These are phyloP conservation scores for Serrognathus titanus DNA, from an alignment of 2,888 invertebrate species.

Conservation along the genomic window DNA sequence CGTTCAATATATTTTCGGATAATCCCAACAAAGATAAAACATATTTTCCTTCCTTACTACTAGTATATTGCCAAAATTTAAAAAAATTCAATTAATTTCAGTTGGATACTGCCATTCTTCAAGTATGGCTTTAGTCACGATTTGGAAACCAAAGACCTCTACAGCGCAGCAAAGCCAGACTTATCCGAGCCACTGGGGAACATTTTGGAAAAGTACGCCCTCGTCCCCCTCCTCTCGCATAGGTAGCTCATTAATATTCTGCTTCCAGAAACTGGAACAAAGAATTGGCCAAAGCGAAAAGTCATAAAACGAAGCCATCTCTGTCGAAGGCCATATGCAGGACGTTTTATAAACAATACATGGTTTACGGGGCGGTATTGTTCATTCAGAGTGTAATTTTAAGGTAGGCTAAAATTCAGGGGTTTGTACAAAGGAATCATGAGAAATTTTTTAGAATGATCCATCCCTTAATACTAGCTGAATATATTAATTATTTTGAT, in stretches of 20 bases:
- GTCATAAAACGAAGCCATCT: conserved; percentile 56
- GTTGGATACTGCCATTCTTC: conserved; percentile 67
- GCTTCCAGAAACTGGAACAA: conserved; percentile 56
- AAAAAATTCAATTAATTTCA: conserved; percentile 38
- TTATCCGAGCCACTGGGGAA: conserved; percentile 64
- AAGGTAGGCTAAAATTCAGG: conserved; percentile 50
- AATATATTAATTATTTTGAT: conserved; percentile 63
- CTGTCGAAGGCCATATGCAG: conserved; percentile 58
- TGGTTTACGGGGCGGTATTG: conserved; percentile 57
- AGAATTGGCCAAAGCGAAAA: conserved; percentile 53
- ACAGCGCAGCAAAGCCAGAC: conserved; percentile 60
- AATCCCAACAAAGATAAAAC: too few relatives aligned
- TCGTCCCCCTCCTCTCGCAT: background rate
- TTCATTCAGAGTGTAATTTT: conserved; percentile 57
- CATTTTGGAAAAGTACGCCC: conserved; percentile 56
- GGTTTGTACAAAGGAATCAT: background rate
- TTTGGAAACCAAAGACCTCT: conserved; percentile 63
- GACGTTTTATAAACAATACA: conserved; percentile 60
- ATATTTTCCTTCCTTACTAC: too few relatives aligned
- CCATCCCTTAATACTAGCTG: conserved; percentile 59
- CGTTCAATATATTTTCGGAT: too few relatives aligned
- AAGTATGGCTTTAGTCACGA: conserved; percentile 62
- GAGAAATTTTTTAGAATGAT: conserved; percentile 53
- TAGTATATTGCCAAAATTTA: too few relatives aligned
- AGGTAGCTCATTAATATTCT: background rate